Conservation (phyloP, 2,113 vertebrate genomes). For the Urocolius indicus region DNA sequence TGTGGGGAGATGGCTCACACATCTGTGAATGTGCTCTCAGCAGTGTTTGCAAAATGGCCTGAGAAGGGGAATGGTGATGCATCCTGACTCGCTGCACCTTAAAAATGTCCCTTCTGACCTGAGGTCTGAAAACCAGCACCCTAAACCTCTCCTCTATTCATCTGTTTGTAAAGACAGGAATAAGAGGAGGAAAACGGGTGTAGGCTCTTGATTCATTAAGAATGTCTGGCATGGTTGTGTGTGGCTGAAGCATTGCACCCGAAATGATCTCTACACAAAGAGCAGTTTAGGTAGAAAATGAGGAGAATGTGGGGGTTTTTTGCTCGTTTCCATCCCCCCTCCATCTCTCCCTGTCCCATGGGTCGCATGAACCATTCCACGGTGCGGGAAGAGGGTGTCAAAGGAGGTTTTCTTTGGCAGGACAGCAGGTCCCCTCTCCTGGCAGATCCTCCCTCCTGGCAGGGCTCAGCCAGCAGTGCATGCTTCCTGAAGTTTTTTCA, state of each 20-base stretch:
- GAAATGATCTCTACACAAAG: not conserved
- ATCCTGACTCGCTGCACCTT: accelerated
- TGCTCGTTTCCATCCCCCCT: accelerated
- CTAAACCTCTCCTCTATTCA: not conserved
- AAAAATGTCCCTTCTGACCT: not conserved
- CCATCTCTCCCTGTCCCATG: accelerated
- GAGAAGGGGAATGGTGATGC: not conserved
- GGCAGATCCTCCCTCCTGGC: not conserved
- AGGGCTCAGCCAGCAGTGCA: not conserved
- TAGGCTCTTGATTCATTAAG: not conserved
- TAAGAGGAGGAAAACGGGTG: not conserved
- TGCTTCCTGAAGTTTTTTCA: not conserved
- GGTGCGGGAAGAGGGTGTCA: not conserved
- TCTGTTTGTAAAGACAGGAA: not conserved
- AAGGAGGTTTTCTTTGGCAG: not conserved
- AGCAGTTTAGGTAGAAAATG: not conserved
- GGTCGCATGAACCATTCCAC: accelerated
- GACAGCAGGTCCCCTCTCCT: not conserved
- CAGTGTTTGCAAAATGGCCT: not conserved
- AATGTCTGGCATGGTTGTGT: not conserved
- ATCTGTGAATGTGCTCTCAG: accelerated
- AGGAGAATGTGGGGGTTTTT: not conserved
- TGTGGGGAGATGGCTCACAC: not conserved
- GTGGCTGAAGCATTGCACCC: not conserved
- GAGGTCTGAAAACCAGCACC: not conserved